phyloP scores from a whole-genome alignment of 2,113 vertebrate species.

The Takifugu bimaculatus region DNA sequence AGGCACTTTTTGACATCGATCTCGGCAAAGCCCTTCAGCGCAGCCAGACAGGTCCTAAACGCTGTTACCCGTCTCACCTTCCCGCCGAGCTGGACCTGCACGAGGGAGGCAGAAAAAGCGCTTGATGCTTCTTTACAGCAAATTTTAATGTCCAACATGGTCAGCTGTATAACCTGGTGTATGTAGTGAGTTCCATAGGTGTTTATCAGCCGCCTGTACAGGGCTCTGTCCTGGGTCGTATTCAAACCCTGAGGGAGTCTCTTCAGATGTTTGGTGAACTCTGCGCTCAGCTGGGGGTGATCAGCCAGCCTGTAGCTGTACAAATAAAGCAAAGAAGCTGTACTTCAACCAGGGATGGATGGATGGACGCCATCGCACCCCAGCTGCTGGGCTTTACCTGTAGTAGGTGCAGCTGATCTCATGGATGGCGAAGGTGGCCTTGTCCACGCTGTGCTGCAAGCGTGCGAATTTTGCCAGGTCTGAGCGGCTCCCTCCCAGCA shows the following conservation, averaged over 20 bases:
- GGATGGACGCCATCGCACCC: no score
- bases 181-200: slow-evolving; percentile 81
- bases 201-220: slow-evolving; percentile 69
- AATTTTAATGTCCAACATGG: background rate
- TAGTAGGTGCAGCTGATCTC: slow-evolving; percentile 76
- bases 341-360: background rate
- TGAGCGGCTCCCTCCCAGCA: slow-evolving; percentile 72
- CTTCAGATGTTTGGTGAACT: slow-evolving; percentile 71
- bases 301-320: slow-evolving; percentile 75
- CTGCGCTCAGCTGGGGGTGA: slow-evolving; percentile 69
- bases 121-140: background rate
- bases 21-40: slow-evolving; percentile 69
- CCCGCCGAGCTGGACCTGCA: slow-evolving; percentile 74
- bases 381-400: slow-evolving; percentile 55
- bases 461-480: slow-evolving; percentile 72
- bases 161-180: slow-evolving; percentile 57
- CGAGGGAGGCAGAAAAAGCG: background rate
- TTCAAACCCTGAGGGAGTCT: slow-evolving; percentile 62
- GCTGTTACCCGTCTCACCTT: slow-evolving; percentile 73
- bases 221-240: slow-evolving; percentile 43
- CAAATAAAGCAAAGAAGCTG: slow-evolving; percentile 26
- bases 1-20: slow-evolving; percentile 74
- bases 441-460: slow-evolving; percentile 71
- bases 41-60: slow-evolving; percentile 75
- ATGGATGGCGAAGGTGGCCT: slow-evolving; percentile 73